Evolutionary conservation across 2,888 invertebrate species (phyloP), one percentile per base, ranked within the genome.

Genomic region (Drosophila infuscata): DNA sequence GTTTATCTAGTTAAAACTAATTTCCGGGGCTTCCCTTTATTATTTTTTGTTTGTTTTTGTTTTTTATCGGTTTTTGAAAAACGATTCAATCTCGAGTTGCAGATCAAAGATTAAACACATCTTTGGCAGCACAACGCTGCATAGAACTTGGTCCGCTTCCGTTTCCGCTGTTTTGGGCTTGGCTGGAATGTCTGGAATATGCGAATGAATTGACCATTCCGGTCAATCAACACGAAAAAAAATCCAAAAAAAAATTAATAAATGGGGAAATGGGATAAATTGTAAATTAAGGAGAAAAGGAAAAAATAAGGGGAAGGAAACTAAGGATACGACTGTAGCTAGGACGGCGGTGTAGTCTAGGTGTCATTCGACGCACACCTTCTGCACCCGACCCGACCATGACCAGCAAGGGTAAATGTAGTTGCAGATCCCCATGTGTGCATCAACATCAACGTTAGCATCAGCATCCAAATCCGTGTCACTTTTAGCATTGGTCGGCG

Each of bases 21-120:
- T 54, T 54, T 54, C 12, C 29, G 11, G 25, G 4, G 12, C 0
- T 12, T 9, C 1, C 5, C 30, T n/a, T 15, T n/a, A n/a, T n/a
- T 8, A 12, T 36, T 54, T 35, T 29, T 7, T 8, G 12, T 29
- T 7, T 8, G 12, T 3, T 17, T 12, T 12, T 3, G 5, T 25
- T 25, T 8, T 30, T 8, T 52, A 12, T 20, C 20, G 38, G 8
- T n/a, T 41, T 17, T 38, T 17, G 20, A 35, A n/a, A 12, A 53
- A 1, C 35, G 53, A 33, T 3, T 35, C 58, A 3, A 43, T 60
- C 51, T 60, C 33, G 9, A 62, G 41, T 2, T n/a, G n/a, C n/a
- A 84, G 48, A 4, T 54, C 35, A 41, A 85, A 79, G 4, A 58
- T 72, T 1, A 82, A 56, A 32, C 30, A 63, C 56, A 82, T 56